Base-by-base conservation (phyloP, 2,113 vertebrate species). In the Cavia porcellus region DNA sequence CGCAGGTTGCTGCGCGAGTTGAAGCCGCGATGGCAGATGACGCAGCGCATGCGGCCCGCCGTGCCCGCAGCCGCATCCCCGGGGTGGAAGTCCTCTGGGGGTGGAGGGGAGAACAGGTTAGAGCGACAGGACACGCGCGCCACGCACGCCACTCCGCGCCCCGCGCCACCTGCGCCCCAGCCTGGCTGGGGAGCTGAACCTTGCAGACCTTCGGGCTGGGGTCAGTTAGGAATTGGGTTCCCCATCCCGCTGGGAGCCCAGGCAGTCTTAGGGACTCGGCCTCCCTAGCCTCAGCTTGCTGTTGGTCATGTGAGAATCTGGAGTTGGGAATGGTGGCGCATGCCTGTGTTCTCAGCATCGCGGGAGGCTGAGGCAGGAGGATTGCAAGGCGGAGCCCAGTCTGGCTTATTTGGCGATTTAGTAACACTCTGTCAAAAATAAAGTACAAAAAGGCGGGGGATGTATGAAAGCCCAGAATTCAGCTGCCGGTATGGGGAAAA, bases 1-100 rank as follows among this genome's bases (percentile, higher is more conserved):
- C 99, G 99, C 98, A 99, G 98, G 98, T 99, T 99, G 98, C 99
- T 99, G 98, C 99, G 99, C 1, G 99, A 99, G 99, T 99, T 99
- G 99, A 99, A 99, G 97, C 99, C 99, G 0, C 99, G 99, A 98
- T 99, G 99, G 98, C 99, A 99, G 98, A 99, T 99, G 92, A 99
- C 99, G 77, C 99, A 99, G 92, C 99, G 99, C 99, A 99, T 99
- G 50, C 99, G 99, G 0, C 99, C 99, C 0, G 98, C 97, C 0
- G 98, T 94, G 80, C 98, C 98, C 47, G 98, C 96, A 11, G 98
- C 98, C 0, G 98, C 92, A 25, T 99, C 99, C 14, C 98, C 98
- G 0, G 98, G 80, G 7, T 99, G 99, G 97, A 99, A 98, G 20
- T 99, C 99, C 95, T 99, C 99, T 99, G 98, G 30, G 68, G 98